A percentile compares a stretch with the other conserved stretches of the same genome.
These are phyloP conservation scores for Psittacula echo DNA, from an alignment of 2,797 vertebrate species.

Conservation along the genomic window DNA sequence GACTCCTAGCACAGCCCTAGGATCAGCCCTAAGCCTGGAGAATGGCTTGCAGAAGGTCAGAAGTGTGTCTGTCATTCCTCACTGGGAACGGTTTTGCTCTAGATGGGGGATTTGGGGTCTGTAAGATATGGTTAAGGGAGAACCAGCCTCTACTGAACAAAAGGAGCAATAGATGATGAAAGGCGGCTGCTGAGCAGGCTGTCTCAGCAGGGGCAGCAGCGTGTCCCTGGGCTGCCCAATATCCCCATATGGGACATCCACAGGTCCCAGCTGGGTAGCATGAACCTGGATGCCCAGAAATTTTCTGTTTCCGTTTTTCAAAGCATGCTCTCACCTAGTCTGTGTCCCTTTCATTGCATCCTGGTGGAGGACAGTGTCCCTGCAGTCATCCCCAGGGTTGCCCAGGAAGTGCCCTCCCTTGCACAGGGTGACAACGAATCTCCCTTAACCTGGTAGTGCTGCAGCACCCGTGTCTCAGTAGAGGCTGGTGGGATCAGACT, in stretches of 20 bases:
- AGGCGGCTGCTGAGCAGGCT: not conserved
- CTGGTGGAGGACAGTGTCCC: not conserved
- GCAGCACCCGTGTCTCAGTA: accelerated
- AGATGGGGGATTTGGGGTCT: not conserved
- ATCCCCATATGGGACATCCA: not conserved
- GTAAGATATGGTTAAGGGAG: not conserved
- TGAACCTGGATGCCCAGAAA: not conserved
- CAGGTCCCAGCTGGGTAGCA: not conserved
- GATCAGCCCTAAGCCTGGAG: not conserved
- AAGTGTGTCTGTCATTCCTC: not conserved
- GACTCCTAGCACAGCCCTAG: not conserved
- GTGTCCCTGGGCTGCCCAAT: not conserved
- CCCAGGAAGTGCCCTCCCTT: not conserved
- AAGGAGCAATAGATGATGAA: not conserved
- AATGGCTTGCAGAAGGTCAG: not conserved
- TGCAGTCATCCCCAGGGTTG: not conserved
- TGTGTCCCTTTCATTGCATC: not conserved
- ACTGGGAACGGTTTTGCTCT: not conserved
- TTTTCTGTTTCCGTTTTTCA: not conserved
- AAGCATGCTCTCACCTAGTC: not conserved
- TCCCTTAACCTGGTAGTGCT: not conserved
- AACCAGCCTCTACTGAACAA: not conserved
- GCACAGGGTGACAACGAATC: not conserved
- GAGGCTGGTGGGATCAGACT: not conserved
- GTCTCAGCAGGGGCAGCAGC: not conserved